Percentiles rank a stretch among this genome's conserved stretches.
phyloP scores from a whole-genome alignment of 1,140 invertebrate species.

The Cotesia glomerata region DNA sequence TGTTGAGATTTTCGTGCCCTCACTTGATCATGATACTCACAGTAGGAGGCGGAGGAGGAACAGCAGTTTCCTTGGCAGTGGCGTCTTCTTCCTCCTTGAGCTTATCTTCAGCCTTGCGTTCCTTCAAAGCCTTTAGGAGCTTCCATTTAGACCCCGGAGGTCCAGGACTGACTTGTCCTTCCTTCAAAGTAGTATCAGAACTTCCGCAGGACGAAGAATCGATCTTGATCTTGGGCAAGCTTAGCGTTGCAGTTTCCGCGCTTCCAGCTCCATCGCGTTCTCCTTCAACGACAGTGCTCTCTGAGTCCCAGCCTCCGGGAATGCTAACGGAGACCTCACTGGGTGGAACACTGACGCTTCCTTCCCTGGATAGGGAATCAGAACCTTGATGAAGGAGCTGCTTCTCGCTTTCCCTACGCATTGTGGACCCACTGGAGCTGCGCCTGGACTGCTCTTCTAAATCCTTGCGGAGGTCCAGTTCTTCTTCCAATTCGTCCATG shows the following conservation, averaged over 20 bases:
- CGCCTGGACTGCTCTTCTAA: constrained; percentile 49
- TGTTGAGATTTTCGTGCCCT: constrained; percentile 59
- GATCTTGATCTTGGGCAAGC: constrained; percentile 67
- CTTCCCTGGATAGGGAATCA: constrained; percentile 56
- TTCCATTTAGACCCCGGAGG: constrained; percentile 86
- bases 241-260: constrained; percentile 52
- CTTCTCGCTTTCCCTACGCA: constrained; percentile 51
- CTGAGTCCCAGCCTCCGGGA: constrained; percentile 55
- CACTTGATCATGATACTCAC: constrained; percentile 63
- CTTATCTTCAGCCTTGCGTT: constrained; percentile 86
- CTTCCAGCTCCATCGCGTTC: constrained; percentile 52
- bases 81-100: constrained; percentile 71
- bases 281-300: constrained; percentile 54
- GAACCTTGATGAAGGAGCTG: constrained; percentile 44
- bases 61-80: constrained; percentile 60
- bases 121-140: constrained; percentile 84
- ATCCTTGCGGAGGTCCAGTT: constrained; percentile 48
- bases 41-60: constrained; percentile 52
- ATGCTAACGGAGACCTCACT: constrained; percentile 58
- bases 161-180: constrained; percentile 62
- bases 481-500: constrained; percentile 67
- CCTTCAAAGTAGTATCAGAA: constrained; percentile 54
- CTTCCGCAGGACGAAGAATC: constrained; percentile 54
- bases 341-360: constrained; percentile 55
- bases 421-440: constrained; percentile 54